Evolutionary conservation across 92 coral and sea anemone species (phyloP), one percentile per base, ranked within the genome.

Genomic region (Pocillopora meandrina): DNA sequence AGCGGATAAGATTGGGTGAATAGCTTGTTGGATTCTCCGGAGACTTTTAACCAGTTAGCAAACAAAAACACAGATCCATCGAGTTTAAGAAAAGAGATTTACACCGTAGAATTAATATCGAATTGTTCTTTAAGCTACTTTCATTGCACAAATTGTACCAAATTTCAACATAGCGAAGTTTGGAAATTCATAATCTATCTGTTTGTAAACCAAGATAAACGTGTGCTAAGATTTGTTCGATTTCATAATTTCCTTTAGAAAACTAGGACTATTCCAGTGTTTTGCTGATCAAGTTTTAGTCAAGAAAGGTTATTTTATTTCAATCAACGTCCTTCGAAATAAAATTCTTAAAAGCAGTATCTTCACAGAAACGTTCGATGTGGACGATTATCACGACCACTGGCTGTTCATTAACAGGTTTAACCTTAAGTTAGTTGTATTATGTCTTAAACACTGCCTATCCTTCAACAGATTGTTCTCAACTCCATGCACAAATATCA

Each of bases 401-500:
- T 42, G 52, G 52, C 52, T 42, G 52, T 42, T 42, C 8, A 42
- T 42, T 42, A 5, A 34, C 31, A 65, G 67, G 17, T 35, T 42
- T 61, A 52, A 49, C 33, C 55, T 70, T 81, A 63, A 16, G n/a
- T 21, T 61, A 59, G 36, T 57, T 56, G 12, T 35, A 55, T n/a
- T 1, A 70, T 70, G 70, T 31, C 52, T 7, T 42, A 42, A 42
- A 42, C 52, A 42, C 52, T 42, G 52, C 8, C 52, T 19, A 14
- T 83, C 86, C 82, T 56, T 72, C 64, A 71, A 14, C 90, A 95
- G 98, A 87, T 95, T 73, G 91, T 95, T 75, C 91, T 95, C 52
- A 95, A 95, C 75, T 95, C 98, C 15, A 95, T 95, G 98, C 98
- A 95, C 79, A 95, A 95, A 55, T 95, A 95, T 79, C 94, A 94